Evolutionary conservation across 2,888 invertebrate genomes (phyloP).

Genomic region (Steinernema hermaphroditum): DNA sequence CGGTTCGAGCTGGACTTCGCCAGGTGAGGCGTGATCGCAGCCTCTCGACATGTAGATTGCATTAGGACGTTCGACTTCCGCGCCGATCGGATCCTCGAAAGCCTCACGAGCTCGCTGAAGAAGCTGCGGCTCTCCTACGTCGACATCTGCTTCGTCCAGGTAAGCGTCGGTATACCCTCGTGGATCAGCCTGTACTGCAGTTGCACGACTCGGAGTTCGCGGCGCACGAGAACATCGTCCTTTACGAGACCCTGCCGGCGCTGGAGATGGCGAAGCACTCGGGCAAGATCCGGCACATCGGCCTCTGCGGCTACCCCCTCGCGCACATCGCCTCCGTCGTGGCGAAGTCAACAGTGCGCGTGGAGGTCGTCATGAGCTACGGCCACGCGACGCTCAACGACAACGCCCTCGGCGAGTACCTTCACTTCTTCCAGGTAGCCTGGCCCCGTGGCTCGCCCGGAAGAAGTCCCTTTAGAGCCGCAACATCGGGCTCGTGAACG

Average conservation of each 20-base stretch:
- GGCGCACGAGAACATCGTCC: conserved; percentile 75
- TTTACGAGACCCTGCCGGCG: conserved; percentile 84
- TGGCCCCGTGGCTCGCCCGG: neutral
- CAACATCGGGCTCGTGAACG: conserved; percentile 81
- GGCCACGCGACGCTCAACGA: conserved; percentile 81
- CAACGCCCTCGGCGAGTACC: conserved; percentile 76
- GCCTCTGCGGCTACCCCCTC: conserved; percentile 82
- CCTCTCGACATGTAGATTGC: no score
- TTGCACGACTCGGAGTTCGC: conserved; percentile 91
- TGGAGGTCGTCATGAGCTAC: conserved; percentile 79
- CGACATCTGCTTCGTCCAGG: conserved; percentile 80
- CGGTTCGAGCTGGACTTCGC: conserved; percentile 77
- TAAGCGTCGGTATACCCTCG: conserved; percentile 68
- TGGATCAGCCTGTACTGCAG: conserved; percentile 70
- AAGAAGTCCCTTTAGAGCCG: conserved; percentile 71
- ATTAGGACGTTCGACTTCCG: conserved; percentile 82
- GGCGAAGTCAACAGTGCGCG: conserved; percentile 71
- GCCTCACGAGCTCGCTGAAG: conserved; percentile 78
- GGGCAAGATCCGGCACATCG: conserved; percentile 77
- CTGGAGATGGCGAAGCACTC: conserved; percentile 77
- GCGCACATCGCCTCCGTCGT: conserved; percentile 74
- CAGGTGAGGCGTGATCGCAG: no score
- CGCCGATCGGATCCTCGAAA: conserved; percentile 77
- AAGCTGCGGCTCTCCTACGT: conserved; percentile 80
- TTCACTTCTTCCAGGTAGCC: conserved; percentile 77